These are phyloP conservation scores for Mandrillus leucophaeus DNA, from an alignment of 2,113 vertebrate species.

Conservation along the genomic window DNA sequence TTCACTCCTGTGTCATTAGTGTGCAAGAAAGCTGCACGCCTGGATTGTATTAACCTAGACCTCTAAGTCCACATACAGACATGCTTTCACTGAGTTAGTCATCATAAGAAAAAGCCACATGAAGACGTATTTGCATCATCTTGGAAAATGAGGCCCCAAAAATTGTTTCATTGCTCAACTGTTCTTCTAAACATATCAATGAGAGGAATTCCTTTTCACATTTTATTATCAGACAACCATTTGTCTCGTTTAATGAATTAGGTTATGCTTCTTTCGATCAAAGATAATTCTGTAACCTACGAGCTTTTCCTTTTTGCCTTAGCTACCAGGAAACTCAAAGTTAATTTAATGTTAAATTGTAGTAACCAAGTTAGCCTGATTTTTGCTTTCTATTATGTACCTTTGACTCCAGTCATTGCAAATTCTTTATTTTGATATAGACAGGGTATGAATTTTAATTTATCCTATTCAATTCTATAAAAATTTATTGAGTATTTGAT, in stretches of 20 bases:
- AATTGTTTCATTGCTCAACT: not conserved
- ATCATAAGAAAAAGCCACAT: not conserved
- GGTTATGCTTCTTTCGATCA: not conserved
- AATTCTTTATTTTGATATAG: slow-evolving; percentile 3
- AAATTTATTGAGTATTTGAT: not conserved
- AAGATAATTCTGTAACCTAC: not conserved
- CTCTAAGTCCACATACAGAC: not conserved
- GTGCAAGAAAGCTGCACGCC: not conserved
- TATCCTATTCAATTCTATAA: not conserved
- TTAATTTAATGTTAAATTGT: not conserved
- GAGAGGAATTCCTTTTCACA: slow-evolving; percentile 5
- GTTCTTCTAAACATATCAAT: not conserved
- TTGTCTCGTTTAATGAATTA: slow-evolving; percentile 10
- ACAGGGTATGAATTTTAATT: not conserved
- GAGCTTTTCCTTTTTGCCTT: not conserved
- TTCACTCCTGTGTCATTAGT: not conserved
- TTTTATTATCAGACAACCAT: not conserved
- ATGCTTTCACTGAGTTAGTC: not conserved
- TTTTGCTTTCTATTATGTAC: not conserved
- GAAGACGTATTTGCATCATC: slow-evolving; percentile 11
- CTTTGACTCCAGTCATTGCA: not conserved
- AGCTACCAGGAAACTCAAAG: slow-evolving; percentile 1
- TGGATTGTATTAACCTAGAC: not conserved
- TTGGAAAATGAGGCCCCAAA: not conserved
- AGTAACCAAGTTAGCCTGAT: not conserved